These are phyloP conservation scores for Chydorus sphaericus DNA, from an alignment of 2,888 invertebrate genomes.

Conservation along the genomic window DNA sequence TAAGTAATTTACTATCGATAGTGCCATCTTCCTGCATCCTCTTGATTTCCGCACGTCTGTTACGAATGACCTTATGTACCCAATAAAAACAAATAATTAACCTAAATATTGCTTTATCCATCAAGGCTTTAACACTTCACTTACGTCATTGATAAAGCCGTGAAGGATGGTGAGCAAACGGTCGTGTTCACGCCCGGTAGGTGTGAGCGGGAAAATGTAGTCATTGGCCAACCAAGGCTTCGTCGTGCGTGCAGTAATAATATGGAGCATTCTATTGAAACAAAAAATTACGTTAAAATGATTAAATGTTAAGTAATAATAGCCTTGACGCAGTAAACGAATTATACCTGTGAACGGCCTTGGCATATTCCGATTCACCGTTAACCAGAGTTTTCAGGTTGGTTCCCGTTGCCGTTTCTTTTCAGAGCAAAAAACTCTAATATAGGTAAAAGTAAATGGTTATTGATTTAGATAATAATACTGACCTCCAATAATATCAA, in stretches of 20 bases:
- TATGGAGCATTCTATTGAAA: constrained; percentile 18
- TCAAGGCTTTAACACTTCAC: neutral
- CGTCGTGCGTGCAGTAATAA: constrained; percentile 12
- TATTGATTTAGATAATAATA: too few species aligned
- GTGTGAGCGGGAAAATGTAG: constrained; percentile 3
- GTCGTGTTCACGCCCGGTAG: neutral
- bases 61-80: neutral
- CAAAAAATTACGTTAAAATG: too few species aligned
- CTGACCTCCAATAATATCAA: constrained; percentile 31
- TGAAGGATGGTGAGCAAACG: neutral
- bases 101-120: neutral
- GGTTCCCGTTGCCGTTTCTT: too few species aligned
- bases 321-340: constrained; percentile 22
- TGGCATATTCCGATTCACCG: constrained; percentile 29
- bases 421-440: too few species aligned
- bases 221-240: neutral
- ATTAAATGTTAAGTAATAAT: constrained; percentile 32
- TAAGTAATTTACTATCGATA: neutral
- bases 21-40: neutral
- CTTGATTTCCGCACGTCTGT: neutral
- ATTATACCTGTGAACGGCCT: constrained; percentile 23
- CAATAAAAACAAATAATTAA: neutral
- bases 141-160: neutral
- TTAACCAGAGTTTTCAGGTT: too few species aligned
- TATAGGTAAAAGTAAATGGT: too few species aligned